Evolutionary conservation across 2,797 vertebrate species (phyloP).

Genomic region (Kryptopterus vitreolus): DNA sequence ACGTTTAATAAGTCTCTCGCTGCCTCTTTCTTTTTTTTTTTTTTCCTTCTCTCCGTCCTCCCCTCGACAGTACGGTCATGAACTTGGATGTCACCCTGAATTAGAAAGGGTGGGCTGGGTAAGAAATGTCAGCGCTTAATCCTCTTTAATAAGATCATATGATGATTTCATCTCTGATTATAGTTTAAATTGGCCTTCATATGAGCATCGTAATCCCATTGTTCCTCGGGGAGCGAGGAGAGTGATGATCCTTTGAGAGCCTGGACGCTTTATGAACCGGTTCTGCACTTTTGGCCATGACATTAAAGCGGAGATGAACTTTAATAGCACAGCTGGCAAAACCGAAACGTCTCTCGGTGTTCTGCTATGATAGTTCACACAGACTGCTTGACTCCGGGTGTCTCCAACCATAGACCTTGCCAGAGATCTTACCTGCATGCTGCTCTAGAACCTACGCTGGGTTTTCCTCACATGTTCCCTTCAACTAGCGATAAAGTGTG

Average conservation of each 20-base stretch:
- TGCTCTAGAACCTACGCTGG: background rate
- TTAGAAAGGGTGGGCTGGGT: slow-evolving; percentile 47
- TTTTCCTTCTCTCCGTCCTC: too few relatives aligned
- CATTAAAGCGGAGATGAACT: slow-evolving; percentile 20
- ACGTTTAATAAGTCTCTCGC: slow-evolving; percentile 31
- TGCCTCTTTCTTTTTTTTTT: slow-evolving; percentile 3
- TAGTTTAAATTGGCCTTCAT: slow-evolving; percentile 74
- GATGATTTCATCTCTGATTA: slow-evolving; percentile 76
- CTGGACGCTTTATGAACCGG: slow-evolving; percentile 7
- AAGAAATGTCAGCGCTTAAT: slow-evolving; percentile 74
- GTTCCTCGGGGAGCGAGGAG: slow-evolving; percentile 30
- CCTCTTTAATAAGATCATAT: slow-evolving; percentile 76
- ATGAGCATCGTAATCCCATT: slow-evolving; percentile 61
- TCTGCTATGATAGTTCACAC: slow-evolving; percentile 13
- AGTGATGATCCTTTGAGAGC: slow-evolving; percentile 34
- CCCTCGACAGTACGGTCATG: slow-evolving; percentile 38
- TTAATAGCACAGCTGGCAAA: slow-evolving; percentile 12
- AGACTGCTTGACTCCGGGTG: background rate
- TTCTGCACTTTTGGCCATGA: slow-evolving; percentile 9
- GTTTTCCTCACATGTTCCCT: background rate
- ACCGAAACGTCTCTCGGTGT: background rate
- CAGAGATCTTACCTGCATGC: background rate
- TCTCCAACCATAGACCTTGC: background rate
- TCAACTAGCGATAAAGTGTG: background rate
- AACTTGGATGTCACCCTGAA: slow-evolving; percentile 64